Conservation (phyloP, 2,113 vertebrate genomes). For the Paradoxurus hermaphroditus region DNA sequence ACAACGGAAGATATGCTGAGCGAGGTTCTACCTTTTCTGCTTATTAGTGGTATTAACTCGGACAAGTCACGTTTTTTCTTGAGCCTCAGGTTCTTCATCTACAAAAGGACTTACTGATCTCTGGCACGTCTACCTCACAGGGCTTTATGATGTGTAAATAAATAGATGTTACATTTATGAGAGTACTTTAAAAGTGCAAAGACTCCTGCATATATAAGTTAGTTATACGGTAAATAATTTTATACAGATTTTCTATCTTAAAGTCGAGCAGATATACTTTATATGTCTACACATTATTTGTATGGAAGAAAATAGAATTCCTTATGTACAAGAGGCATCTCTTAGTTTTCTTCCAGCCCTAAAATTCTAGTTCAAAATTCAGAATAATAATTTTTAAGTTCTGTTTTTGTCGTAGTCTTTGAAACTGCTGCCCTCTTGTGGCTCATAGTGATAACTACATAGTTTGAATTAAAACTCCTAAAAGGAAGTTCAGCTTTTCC, state of each 20-base stretch:
- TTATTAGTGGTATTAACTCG: not conserved
- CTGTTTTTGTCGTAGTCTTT: constrained; percentile 4
- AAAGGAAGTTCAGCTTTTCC: not conserved
- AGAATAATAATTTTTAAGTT: not conserved
- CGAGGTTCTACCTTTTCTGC: not conserved
- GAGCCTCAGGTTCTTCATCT: not conserved
- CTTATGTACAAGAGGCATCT: not conserved
- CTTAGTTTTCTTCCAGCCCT: not conserved
- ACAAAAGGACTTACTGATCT: not conserved
- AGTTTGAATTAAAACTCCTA: not conserved
- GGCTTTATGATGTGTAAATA: constrained; percentile 1
- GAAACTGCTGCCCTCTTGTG: constrained; percentile 77
- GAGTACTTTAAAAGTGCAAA: not conserved
- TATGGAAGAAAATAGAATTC: constrained; percentile 6
- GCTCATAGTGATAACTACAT: not conserved
- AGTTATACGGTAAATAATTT: not conserved
- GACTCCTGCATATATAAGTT: not conserved
- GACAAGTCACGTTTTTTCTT: not conserved
- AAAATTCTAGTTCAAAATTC: not conserved
- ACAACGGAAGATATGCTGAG: not conserved
- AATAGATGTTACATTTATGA: not conserved
- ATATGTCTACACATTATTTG: not conserved
- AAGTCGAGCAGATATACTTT: not conserved
- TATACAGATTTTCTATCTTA: not conserved
- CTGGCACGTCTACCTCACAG: not conserved